Evolutionary conservation across 1,140 invertebrate species (phyloP), one percentile per base, ranked within the genome.

Genomic region (Patella vulgata): DNA sequence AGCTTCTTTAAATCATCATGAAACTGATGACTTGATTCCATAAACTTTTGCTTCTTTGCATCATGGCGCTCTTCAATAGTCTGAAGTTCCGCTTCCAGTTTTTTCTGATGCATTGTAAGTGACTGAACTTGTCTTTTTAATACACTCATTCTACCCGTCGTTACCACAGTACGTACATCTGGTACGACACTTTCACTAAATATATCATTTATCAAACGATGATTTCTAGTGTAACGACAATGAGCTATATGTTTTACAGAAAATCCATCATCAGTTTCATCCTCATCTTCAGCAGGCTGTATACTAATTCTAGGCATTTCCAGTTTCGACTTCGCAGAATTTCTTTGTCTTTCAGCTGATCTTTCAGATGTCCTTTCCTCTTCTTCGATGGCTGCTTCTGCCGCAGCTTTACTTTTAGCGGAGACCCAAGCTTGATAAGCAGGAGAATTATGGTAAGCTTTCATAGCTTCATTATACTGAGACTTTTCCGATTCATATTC

Each of bases 31-130:
- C 94, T 97, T 19, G 93, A 93, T 83, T 98, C 95, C 31, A 94
- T 89, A 84, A 99, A 97, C 81, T 96, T 96, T 51, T 92, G 88
- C 83, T 98, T 98, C 81, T 98, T 98, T 0, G 91, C 90, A 79
- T 97, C 94, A 86, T 98, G 98, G 82, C 96, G 97, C 82, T 98
- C 96, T 84, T 98, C 95, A 76, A 98, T 97, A 83, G 96, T 93
- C 79, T 96, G 91, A 62, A 98, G 81, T 84, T 99, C 97, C 17
- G 93, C 91, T 84, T 98, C 95, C 23, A 98, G 84, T 82, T 98
- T 98, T 88, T 95, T 97, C 88, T 97, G 96, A 86, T 98, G 96
- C 92, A 95, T 97, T 0, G 94, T 97, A 36, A 98, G 85, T 0
- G 95, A 97, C 75, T 95, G 93, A 2, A 98, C 96, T 89, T 99